Evolutionary conservation across 2,797 vertebrate species (phyloP), one percentile per base, ranked within the genome.

Genomic region (Malurus splendens): DNA sequence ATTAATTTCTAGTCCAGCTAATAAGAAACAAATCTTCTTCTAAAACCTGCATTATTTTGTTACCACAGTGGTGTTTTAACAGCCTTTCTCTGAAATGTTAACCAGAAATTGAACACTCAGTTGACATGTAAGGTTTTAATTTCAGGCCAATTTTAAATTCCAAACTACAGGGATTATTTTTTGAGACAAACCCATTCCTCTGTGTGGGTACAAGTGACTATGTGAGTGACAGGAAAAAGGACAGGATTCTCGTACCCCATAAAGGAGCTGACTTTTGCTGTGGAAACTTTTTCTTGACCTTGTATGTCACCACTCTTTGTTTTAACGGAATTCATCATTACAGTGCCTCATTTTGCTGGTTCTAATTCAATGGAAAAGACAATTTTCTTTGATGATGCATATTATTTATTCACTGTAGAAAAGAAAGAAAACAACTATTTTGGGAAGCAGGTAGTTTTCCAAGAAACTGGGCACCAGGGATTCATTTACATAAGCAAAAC

Each of bases 331-430:
- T 92, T 88, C 81, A 94, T 96, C 93, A 90, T 95, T 91, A 39
- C 4, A 1, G 10, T 54, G 52, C 88, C 62, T 91, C 86, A 75
- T 93, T 95, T 82, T 92, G 93, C 90, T 92, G 93, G 93, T 92
- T 88, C 91, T 90, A 91, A 92, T 77, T 94, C 86, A 85, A 84
- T 27, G 80, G 94, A 93, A 94, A 94, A 96, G 84, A 81, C 84
- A 95, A 84, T 95, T 96, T 96, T 65, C 90, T 96, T 95, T 94
- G 94, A 95, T 96, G 94, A 91, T 93, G 85, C 81, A 45, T 68
- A 19, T 42, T 94, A 93, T 94, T 91, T 94, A 90, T 86, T 94
- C 87, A 32, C 86, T 82, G 64, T 48, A 90, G 68, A 67, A 78
- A 73, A 92, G 89, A 82, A 84, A 89, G 50, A 28, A 89, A 93